Percentiles rank a stretch among this genome's conserved stretches.
Conservation (phyloP, 2,888 invertebrate genomes). For the Clivina fossor region DNA sequence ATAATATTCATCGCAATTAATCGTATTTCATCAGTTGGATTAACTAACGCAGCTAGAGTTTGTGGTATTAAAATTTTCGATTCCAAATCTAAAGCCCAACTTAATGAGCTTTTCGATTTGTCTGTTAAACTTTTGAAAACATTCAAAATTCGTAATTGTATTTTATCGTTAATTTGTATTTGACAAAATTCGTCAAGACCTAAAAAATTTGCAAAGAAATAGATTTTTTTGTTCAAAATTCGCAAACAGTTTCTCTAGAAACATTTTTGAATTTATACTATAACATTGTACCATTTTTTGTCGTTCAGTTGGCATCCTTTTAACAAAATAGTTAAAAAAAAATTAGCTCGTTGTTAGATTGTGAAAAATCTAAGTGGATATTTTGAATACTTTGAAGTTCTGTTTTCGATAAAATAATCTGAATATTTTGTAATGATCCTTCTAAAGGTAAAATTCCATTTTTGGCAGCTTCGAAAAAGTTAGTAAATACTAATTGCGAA, state of each 20-base stretch:
- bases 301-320: conserved; percentile 55
- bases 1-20: too few species aligned
- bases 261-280: conserved; percentile 52
- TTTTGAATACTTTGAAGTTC: conserved; percentile 51
- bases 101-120: conserved; percentile 42
- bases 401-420: conserved; percentile 56
- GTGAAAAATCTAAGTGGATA: conserved; percentile 55
- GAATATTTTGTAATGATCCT: conserved; percentile 59
- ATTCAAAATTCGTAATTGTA: conserved; percentile 57
- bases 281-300: conserved; percentile 50
- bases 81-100: conserved; percentile 53
- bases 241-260: conserved; percentile 55
- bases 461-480: too few species aligned
- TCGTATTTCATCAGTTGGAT: conserved; percentile 60
- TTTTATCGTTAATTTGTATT: conserved; percentile 47
- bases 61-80: conserved; percentile 57
- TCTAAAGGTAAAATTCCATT: conserved; percentile 59
- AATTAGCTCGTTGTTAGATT: conserved; percentile 50
- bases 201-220: conserved; percentile 62
- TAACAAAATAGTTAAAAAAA: conserved; percentile 54
- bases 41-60: conserved; percentile 61
- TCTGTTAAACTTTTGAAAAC: conserved; percentile 38
- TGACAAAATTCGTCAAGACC: conserved; percentile 42
- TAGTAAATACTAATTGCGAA: too few species aligned
- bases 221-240: conserved; percentile 55